Percentiles rank a stretch among this genome's conserved stretches.
Conservation (phyloP, 1,140 invertebrate genomes). For the Metaphire vulgaris region DNA sequence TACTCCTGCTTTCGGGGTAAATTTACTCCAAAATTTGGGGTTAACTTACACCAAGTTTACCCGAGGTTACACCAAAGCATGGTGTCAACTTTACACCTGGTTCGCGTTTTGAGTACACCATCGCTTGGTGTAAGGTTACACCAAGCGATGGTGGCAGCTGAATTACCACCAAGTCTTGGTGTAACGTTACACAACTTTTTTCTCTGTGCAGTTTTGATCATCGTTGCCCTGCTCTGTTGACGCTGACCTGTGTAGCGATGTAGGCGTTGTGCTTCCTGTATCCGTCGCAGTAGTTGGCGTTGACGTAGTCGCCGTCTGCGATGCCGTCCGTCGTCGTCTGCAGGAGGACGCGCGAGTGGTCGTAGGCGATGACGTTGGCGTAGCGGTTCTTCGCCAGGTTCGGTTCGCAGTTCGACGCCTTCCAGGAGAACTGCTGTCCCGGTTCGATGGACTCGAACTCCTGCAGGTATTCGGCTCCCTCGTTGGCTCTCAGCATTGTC, state of each 20-base stretch:
- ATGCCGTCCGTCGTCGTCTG: slow-evolving; percentile 38
- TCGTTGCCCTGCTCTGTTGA: too few relatives aligned
- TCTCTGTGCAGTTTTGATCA: too few relatives aligned
- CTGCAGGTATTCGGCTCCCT: slow-evolving; percentile 2
- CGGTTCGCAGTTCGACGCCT: slow-evolving; percentile 60
- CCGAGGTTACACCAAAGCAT: too few relatives aligned
- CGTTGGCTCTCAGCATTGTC: neutral
- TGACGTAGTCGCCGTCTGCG: slow-evolving; percentile 72
- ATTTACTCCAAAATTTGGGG: too few relatives aligned
- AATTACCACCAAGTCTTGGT: too few relatives aligned
- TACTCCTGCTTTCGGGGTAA: too few relatives aligned
- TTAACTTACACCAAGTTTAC: too few relatives aligned
- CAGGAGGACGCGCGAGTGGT: slow-evolving; percentile 46
- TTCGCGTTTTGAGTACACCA: too few relatives aligned
- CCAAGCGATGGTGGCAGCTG: too few relatives aligned
- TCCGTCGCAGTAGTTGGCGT: slow-evolving; percentile 68
- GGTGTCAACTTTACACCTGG: too few relatives aligned
- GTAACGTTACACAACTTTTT: too few relatives aligned
- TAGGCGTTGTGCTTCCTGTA: slow-evolving; percentile 52
- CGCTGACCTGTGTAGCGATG: slow-evolving; percentile 51
- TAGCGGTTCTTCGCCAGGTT: slow-evolving; percentile 99
- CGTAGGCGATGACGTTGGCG: slow-evolving; percentile 94
- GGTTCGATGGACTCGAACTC: slow-evolving; percentile 24
- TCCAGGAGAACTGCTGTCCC: slow-evolving; percentile 17
- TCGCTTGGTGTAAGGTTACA: too few relatives aligned